Evolutionary conservation across 2,888 invertebrate species (phyloP).

Genomic region (Sinotaia quadrata): DNA sequence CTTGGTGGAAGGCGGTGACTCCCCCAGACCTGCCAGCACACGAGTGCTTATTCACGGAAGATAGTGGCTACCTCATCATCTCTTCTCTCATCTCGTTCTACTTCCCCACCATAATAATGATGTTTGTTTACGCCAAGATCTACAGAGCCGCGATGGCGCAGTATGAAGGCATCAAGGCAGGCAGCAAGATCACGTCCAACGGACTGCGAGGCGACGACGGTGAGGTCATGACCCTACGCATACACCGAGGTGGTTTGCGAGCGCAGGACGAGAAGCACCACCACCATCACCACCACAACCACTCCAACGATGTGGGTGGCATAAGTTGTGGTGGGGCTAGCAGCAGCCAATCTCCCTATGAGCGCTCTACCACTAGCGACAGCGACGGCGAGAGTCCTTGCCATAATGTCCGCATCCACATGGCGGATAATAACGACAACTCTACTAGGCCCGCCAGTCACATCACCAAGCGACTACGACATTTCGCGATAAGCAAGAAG

Average conservation of each 20-base stretch:
- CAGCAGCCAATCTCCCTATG: conserved; percentile 36
- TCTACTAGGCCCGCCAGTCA: conserved; percentile 24
- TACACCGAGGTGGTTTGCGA: conserved; percentile 88
- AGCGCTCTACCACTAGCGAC: conserved; percentile 50
- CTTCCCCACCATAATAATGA: conserved; percentile 95
- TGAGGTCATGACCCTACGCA: conserved; percentile 84
- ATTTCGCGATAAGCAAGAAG: conserved; percentile 93
- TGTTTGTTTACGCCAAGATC: conserved; percentile 97
- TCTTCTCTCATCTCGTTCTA: conserved; percentile 99
- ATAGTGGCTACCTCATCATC: conserved; percentile 95
- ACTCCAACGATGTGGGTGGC: conserved; percentile 79
- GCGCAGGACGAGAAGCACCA: conserved; percentile 68
- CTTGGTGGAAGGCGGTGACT: conserved; percentile 76
- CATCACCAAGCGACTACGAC: conserved; percentile 59
- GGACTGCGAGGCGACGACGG: conserved; percentile 80
- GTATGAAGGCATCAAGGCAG: conserved; percentile 89
- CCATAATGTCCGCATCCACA: conserved; percentile 35
- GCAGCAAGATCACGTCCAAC: conserved; percentile 80
- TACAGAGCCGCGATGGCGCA: conserved; percentile 94
- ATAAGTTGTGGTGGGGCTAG: conserved; percentile 48
- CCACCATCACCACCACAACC: conserved; percentile 20
- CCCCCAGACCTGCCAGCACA: conserved; percentile 52
- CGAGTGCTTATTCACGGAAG: conserved; percentile 94
- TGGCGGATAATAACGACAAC: conserved; percentile 23
- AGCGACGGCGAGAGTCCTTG: conserved; percentile 57